Conservation (phyloP, 1,140 invertebrate species). For the Ceratina japonica region DNA sequence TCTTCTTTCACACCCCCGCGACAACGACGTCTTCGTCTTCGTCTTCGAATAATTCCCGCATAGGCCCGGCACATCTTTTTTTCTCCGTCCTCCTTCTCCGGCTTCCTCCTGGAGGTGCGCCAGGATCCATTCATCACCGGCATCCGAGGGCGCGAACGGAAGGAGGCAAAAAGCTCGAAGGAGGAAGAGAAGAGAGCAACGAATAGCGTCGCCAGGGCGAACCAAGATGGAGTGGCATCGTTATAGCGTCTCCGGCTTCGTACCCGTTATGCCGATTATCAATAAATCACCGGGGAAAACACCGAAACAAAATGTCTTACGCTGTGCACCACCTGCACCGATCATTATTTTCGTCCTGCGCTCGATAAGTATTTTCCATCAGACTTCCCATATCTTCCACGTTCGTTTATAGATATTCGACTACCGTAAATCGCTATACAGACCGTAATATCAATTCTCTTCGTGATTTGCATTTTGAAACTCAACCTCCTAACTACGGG, state of each 20-base stretch:
- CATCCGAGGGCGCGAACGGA: slow-evolving; percentile 62
- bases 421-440: too few species aligned
- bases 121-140: slow-evolving; percentile 67
- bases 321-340: slow-evolving; percentile 13
- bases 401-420: too few species aligned
- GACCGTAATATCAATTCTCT: too few species aligned
- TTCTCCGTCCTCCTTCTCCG: slow-evolving; percentile 32
- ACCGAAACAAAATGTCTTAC: slow-evolving; percentile 34
- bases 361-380: neutral
- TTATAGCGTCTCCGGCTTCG: slow-evolving; percentile 50
- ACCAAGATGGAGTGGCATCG: slow-evolving; percentile 55
- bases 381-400: neutral
- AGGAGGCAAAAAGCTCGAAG: slow-evolving; percentile 55
- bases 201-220: slow-evolving; percentile 51
- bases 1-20: slow-evolving; percentile 58
- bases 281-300: slow-evolving; percentile 42
- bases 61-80: slow-evolving; percentile 62
- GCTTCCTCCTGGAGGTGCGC: slow-evolving; percentile 57
- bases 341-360: slow-evolving; percentile 11
- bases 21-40: slow-evolving; percentile 60
- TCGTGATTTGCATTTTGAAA: too few species aligned
- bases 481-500: too few species aligned
- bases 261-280: slow-evolving; percentile 52
- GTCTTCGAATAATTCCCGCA: slow-evolving; percentile 64
- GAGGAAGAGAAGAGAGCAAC: slow-evolving; percentile 51